Evolutionary conservation across 2,888 invertebrate genomes (phyloP).

Genomic region (Hyppa rectilinea): DNA sequence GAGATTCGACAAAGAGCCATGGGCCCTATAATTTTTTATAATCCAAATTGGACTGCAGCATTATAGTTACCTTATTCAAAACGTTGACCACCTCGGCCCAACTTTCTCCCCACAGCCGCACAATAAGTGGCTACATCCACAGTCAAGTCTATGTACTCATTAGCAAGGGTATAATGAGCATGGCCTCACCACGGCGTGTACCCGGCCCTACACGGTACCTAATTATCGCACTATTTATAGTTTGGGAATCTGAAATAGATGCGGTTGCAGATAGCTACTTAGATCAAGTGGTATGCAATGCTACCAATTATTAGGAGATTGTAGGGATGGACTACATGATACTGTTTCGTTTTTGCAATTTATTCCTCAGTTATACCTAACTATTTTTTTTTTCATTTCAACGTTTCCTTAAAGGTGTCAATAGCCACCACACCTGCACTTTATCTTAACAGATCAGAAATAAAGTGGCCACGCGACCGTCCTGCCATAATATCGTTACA

Average conservation of each 20-base stretch:
- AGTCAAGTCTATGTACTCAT: conserved; percentile 61
- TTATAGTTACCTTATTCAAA: background rate
- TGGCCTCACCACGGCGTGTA: conserved; percentile 41
- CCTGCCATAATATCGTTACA: conserved; percentile 56
- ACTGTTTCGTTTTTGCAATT: background rate
- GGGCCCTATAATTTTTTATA: conserved; percentile 8
- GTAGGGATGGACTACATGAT: background rate
- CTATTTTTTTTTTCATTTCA: background rate
- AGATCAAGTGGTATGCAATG: conserved; percentile 44
- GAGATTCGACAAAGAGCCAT: background rate
- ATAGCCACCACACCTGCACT: conserved; percentile 33
- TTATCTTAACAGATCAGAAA: conserved; percentile 43
- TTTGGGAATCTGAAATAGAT: conserved; percentile 57
- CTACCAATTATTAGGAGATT: conserved; percentile 46
- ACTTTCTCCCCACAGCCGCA: conserved; percentile 17
- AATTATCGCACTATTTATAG: conserved; percentile 66
- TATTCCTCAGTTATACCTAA: background rate
- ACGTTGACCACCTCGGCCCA: conserved; percentile 9
- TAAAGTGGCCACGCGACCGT: conserved; percentile 47
- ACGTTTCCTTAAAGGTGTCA: conserved; percentile 25
- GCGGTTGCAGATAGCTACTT: conserved; percentile 26
- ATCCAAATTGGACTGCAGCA: conserved; percentile 4
- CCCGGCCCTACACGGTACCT: conserved; percentile 56
- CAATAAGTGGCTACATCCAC: conserved; percentile 49
- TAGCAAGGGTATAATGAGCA: conserved; percentile 63